Evolutionary conservation across 2,888 invertebrate genomes (phyloP), one percentile per base, ranked within the genome.

Genomic region (Camponotus fellah): DNA sequence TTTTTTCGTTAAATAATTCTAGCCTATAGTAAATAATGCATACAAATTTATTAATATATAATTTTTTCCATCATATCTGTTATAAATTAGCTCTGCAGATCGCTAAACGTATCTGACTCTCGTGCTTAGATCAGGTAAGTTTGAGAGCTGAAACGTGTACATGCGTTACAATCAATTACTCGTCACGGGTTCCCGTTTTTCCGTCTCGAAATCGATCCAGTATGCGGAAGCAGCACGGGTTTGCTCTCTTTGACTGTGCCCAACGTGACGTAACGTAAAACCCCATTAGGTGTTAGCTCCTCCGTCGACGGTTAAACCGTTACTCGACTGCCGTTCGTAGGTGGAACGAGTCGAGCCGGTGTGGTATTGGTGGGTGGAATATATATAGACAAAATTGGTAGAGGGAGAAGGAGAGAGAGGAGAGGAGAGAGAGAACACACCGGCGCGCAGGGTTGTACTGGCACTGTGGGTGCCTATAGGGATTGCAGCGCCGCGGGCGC

Each of bases 401-500:
- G 58, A 32, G 2, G 26, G 74, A 83, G 72, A 68, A 53, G 66
- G 49, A 76, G 26, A 79, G 65, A 66, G 21, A 43, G 69, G 68
- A 82, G 71, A 71, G 8, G 65, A 49, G 62, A 75, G 46, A 75
- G 84, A 21, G 69, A 64, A 76, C 85, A 85, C 85, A 89, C 76
- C 83, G 85, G 89, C 89, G 84, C 85, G 81, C 82, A 84, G 80
- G 77, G 85, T 83, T 85, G 86, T 85, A 87, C 86, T 86, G 84
- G 76, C 81, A 77, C 53, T 64, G 85, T 85, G 86, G 87, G 83
- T 87, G 86, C 83, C 91, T 91, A 91, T 91, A 91, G 88, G 90
- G 90, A 88, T 90, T 84, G 90, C 86, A 86, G 91, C 88, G 91
- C 91, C 90, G 91, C 91, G 84, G 90, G 94, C 94, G 94, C 93